phyloP scores from a whole-genome alignment of 2,797 vertebrate species.

The Eidolon dupreanum region DNA sequence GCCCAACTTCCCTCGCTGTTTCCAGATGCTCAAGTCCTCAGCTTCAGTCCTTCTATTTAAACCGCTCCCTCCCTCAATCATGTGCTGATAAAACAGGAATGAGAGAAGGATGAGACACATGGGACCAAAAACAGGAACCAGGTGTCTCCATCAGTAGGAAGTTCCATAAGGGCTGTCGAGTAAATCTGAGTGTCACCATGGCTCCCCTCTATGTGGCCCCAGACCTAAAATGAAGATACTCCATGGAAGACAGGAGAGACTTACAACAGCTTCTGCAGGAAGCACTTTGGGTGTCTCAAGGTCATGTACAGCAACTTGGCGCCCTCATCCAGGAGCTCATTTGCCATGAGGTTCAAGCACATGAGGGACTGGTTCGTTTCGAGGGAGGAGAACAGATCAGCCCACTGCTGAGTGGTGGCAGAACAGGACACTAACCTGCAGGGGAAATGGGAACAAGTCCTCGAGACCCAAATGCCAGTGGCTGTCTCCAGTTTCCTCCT shows the following conservation, averaged over 20 bases:
- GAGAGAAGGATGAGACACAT: not conserved
- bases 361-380: not conserved
- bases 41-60: not conserved
- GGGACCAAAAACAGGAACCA: not conserved
- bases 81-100: no score
- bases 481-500: accelerated
- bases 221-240: accelerated
- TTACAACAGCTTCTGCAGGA: conserved; percentile 11
- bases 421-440: not conserved
- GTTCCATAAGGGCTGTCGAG: accelerated
- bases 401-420: not conserved
- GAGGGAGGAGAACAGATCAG: not conserved
- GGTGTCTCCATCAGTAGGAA: accelerated
- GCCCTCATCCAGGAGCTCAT: not conserved
- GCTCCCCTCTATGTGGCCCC: no score
- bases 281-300: not conserved
- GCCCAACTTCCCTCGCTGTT: accelerated
- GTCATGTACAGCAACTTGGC: not conserved
- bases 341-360: not conserved
- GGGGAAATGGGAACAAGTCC: not conserved
- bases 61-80: accelerated
- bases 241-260: not conserved
- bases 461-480: accelerated
- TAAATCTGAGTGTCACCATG: accelerated
- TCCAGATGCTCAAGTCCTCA: not conserved